Evolutionary conservation across 2,888 invertebrate genomes (phyloP).

Genomic region (Globia sparganii): DNA sequence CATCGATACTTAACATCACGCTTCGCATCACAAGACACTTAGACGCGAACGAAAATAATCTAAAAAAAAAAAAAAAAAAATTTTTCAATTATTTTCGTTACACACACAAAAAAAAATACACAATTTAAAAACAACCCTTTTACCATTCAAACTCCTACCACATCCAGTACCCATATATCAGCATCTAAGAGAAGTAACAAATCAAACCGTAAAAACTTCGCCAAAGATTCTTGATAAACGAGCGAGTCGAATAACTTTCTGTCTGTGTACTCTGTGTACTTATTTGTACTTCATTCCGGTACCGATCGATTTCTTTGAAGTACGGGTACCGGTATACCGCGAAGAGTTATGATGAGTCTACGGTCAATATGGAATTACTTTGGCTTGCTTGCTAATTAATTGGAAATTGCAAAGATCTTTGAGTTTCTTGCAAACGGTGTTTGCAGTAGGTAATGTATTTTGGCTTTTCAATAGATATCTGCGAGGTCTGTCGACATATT

Average conservation of each 20-base stretch:
- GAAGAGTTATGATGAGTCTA: slow-evolving; percentile 55
- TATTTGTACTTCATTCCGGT: slow-evolving; percentile 86
- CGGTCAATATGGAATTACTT: slow-evolving; percentile 56
- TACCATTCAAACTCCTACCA: slow-evolving; percentile 13
- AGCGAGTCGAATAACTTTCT: slow-evolving; percentile 81
- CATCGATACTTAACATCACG: too few relatives aligned
- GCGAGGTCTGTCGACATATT: not conserved
- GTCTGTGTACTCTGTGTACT: slow-evolving; percentile 81
- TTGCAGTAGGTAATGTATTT: not conserved
- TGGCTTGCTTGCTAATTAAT: slow-evolving; percentile 52
- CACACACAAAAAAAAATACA: too few relatives aligned
- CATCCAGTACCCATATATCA: slow-evolving; percentile 70
- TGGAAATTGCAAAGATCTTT: slow-evolving; percentile 41
- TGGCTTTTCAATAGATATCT: not conserved
- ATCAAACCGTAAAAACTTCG: slow-evolving; percentile 88
- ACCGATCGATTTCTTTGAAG: slow-evolving; percentile 63
- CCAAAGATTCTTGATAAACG: slow-evolving; percentile 87
- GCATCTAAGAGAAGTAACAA: slow-evolving; percentile 79
- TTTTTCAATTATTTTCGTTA: too few relatives aligned
- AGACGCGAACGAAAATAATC: too few relatives aligned
- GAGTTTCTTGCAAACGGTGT: slow-evolving; percentile 34
- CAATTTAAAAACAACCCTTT: not conserved
- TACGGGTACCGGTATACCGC: slow-evolving; percentile 22
- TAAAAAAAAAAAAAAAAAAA: too few relatives aligned
- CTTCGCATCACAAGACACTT: too few relatives aligned